Evolutionary conservation across 35 echinoderm and acorn worm species (phyloP), one percentile per base, ranked within the genome.

Genomic region (Apostichopus parvimensis): DNA sequence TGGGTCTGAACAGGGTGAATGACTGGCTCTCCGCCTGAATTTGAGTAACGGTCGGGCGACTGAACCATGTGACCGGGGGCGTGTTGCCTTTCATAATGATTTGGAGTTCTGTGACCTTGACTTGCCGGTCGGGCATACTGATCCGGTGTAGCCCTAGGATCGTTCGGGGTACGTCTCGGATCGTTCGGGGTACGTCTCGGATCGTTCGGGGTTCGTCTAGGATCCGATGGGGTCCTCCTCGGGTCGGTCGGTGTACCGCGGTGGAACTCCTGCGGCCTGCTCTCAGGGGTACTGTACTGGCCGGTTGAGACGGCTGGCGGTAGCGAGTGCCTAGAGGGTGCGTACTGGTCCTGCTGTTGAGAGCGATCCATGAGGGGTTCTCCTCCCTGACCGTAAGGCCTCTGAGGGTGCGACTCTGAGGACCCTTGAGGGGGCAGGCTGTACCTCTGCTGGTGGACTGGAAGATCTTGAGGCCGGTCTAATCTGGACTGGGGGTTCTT

Each of bases 401-500:
- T 24, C 10, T 84, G 81, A 58, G 10, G 81, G 56, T 21, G 54
- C 6, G 17, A 13, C 11, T 75, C 71, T 14, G 81, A n/a, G 17
- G 81, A 84, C 62, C 9, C 8, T 64, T 88, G 86, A 18, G 68
- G 61, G 4, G 86, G 86, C 9, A 72, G 61, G 25, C 86, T 88
- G 60, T 68, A 72, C 45, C 68, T 23, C 34, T 53, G 62, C 72
- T 71, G 61, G 21, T 88, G 86, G 8, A 88, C 25, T 54, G 86
- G 86, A 54, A 88, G 86, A 17, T 88, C 86, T 12, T 88, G 86
- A 23, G 86, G 86, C 17, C 86, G 62, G 57, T 59, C 81, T 59
- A 84, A 22, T 6, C 81, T 57, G 10, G 86, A 72, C 62, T 60
- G 15, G 23, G 86, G 61, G 17, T 64, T 64, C 24, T 52, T 34